These are phyloP conservation scores for Atopsyche davidsoni DNA, from an alignment of 1,140 invertebrate genomes.

Conservation along the genomic window DNA sequence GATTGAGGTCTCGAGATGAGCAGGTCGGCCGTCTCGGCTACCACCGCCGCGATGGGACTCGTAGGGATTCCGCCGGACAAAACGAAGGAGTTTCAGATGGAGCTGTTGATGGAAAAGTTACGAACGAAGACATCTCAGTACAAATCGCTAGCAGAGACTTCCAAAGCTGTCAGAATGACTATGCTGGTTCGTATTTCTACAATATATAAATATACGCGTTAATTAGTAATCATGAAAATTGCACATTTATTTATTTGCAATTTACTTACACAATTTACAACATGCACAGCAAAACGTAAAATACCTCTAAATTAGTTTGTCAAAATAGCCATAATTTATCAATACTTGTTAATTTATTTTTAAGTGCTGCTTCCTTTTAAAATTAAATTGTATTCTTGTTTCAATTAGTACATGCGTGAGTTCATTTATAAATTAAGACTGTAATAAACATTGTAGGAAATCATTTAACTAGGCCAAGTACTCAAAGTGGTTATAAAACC, in stretches of 20 bases:
- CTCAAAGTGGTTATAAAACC: no score
- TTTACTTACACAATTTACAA: no score
- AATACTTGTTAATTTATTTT: no score
- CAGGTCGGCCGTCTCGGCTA: slow-evolving; percentile 12
- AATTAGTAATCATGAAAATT: not conserved
- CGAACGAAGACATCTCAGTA: slow-evolving; percentile 70
- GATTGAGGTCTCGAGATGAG: slow-evolving; percentile 15
- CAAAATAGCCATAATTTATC: no score
- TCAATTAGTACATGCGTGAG: no score
- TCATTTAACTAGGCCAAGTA: no score
- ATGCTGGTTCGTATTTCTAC: slow-evolving; percentile 60
- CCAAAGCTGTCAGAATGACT: slow-evolving; percentile 77
- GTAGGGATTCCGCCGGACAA: slow-evolving; percentile 13
- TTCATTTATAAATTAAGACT: no score
- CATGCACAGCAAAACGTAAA: no score
- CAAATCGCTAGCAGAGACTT: slow-evolving; percentile 75
- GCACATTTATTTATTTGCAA: slow-evolving; percentile 5
- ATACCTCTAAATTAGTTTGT: no score
- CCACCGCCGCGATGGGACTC: slow-evolving; percentile 11
- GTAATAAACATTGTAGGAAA: no score
- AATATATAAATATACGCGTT: not conserved
- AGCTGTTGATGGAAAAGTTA: slow-evolving; percentile 83
- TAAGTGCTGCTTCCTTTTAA: no score
- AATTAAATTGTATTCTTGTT: no score
- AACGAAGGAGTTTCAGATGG: slow-evolving; percentile 55